These are phyloP conservation scores for Drosophila aff. DNA, from an alignment of 1,140 invertebrate species.

Conservation along the genomic window DNA sequence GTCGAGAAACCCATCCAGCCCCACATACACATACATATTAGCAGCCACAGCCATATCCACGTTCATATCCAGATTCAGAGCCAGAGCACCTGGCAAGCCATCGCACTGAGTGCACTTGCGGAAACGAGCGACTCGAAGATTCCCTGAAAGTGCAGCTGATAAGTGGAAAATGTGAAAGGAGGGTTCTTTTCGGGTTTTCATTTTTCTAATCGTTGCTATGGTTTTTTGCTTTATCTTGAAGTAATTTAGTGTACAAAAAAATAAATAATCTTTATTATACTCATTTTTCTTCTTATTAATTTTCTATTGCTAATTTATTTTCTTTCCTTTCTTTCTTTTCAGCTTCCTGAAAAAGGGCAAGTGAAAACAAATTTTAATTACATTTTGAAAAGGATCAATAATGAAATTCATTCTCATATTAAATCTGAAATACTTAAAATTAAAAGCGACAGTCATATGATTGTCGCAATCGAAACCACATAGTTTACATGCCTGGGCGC, in stretches of 20 bases:
- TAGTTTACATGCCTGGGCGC: conserved; percentile 26
- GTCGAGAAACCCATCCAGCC: conserved; percentile 33
- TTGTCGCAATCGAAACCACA: conserved; percentile 21
- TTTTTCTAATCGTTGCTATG: background rate
- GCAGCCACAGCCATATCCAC: conserved; percentile 3
- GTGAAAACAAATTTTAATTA: background rate
- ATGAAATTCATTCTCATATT: background rate
- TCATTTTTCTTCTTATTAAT: no score
- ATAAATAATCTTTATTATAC: no score
- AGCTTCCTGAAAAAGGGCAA: conserved; percentile 1
- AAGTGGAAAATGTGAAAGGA: conserved; percentile 28
- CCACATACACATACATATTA: conserved; percentile 18
- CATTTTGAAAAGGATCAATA: background rate
- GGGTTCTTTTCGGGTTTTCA: background rate
- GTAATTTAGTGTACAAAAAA: no score
- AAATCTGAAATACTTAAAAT: conserved; percentile 5
- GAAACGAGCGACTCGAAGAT: conserved; percentile 30
- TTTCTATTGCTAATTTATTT: background rate
- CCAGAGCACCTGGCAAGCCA: conserved; percentile 27
- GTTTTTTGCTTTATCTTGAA: no score
- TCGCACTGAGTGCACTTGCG: conserved; percentile 46
- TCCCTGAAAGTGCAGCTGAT: conserved; percentile 28
- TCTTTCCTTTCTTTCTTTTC: background rate
- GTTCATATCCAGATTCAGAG: conserved; percentile 13
- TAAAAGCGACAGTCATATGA: background rate